These are phyloP conservation scores for Spea multiplicata DNA, from an alignment of 2,113 vertebrate species.

Conservation along the genomic window DNA sequence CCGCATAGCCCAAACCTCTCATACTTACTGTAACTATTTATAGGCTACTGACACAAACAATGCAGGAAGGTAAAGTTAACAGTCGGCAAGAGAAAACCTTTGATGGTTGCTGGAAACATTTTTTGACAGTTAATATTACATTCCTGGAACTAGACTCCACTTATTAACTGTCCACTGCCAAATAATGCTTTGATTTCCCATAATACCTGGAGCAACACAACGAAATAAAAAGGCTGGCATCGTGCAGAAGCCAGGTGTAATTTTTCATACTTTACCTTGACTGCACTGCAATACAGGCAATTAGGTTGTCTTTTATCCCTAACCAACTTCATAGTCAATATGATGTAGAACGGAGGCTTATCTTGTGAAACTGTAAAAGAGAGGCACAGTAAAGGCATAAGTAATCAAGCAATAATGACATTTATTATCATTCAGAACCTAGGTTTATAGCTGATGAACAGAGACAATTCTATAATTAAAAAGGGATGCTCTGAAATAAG, in stretches of 20 bases:
- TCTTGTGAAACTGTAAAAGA: background rate
- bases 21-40: constrained; percentile 38
- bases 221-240: constrained; percentile 9
- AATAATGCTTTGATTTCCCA: constrained; percentile 34
- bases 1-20: background rate
- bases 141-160: constrained; percentile 1
- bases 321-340: background rate
- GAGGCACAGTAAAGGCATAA: constrained; percentile 3
- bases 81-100: constrained; percentile 5
- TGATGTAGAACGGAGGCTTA: background rate
- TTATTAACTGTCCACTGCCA: constrained; percentile 39
- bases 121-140: constrained; percentile 33
- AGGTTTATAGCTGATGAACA: constrained; percentile 10
- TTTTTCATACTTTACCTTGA: constrained; percentile 39
- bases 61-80: constrained; percentile 2
- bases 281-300: constrained; percentile 5
- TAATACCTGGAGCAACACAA: constrained; percentile 6
- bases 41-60: constrained; percentile 34
- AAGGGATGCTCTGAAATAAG: background rate
- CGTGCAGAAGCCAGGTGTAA: constrained; percentile 25
- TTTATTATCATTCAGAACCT: constrained; percentile 31
- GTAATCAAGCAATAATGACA: constrained; percentile 21
- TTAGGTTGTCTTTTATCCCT: constrained; percentile 18
- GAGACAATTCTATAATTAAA: constrained; percentile 19
- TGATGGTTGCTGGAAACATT: constrained; percentile 20